A percentile compares a stretch with the other conserved stretches of the same genome.
These are phyloP conservation scores for Drosophila neotestacea DNA, from an alignment of 2,888 invertebrate genomes.

Conservation along the genomic window DNA sequence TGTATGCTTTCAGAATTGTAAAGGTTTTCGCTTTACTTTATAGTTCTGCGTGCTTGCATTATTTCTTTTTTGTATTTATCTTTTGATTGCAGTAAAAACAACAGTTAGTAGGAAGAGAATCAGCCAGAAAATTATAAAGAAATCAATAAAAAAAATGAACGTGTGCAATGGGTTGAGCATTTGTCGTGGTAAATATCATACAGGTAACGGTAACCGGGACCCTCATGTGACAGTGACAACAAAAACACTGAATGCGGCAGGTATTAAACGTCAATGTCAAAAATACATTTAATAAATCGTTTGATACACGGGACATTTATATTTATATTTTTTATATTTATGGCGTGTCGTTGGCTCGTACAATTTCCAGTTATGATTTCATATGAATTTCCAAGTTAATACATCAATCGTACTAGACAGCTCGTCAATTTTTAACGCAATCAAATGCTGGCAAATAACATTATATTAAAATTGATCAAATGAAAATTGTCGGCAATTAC, in stretches of 20 bases:
- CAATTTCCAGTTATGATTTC: slow-evolving; percentile 40
- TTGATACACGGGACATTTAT: slow-evolving; percentile 36
- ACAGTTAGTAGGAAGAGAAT: slow-evolving; percentile 47
- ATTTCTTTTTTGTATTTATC: slow-evolving; percentile 8
- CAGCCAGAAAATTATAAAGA: slow-evolving; percentile 14
- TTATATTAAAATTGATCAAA: slow-evolving; percentile 61
- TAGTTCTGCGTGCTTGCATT: slow-evolving; percentile 43
- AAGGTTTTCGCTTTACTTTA: slow-evolving; percentile 10
- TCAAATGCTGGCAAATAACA: slow-evolving; percentile 51
- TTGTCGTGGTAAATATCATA: slow-evolving; percentile 9
- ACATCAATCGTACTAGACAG: slow-evolving; percentile 44
- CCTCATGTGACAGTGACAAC: slow-evolving; percentile 31
- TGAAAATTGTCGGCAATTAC: slow-evolving; percentile 47
- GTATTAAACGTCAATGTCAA: slow-evolving; percentile 56
- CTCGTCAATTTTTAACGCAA: slow-evolving; percentile 55
- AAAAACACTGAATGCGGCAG: slow-evolving; percentile 26
- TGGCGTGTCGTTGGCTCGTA: slow-evolving; percentile 36
- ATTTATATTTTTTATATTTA: slow-evolving; percentile 18
- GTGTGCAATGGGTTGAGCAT: not conserved
- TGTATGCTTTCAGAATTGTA: slow-evolving; percentile 33
- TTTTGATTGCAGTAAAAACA: slow-evolving; percentile 27
- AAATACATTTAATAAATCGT: slow-evolving; percentile 47
- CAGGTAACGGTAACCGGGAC: slow-evolving; percentile 48
- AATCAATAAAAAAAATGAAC: slow-evolving; percentile 22
- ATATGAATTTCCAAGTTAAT: slow-evolving; percentile 33